phyloP scores from a whole-genome alignment of 1,140 invertebrate species.

The Drosophila serrata region DNA sequence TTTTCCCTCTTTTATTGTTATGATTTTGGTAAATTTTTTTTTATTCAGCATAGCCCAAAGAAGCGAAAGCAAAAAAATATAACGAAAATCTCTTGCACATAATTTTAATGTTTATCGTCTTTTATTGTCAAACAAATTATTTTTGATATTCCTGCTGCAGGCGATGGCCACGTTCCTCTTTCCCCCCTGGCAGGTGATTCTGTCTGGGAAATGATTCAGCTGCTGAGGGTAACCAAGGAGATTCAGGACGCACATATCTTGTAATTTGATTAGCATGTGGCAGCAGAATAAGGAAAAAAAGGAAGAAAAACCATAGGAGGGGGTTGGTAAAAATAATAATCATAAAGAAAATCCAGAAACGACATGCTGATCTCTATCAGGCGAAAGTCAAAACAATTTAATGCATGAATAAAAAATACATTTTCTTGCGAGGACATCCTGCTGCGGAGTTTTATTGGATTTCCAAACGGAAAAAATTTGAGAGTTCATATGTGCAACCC shows the following conservation, averaged over 20 bases:
- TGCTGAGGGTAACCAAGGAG: constrained; percentile 54
- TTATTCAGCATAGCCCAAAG: constrained; percentile 16
- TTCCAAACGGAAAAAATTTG: constrained; percentile 34
- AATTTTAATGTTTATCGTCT: constrained; percentile 85
- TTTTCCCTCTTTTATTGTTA: constrained; percentile 34
- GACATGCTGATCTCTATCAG: constrained; percentile 69
- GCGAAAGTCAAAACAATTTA: constrained; percentile 81
- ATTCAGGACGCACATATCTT: constrained; percentile 48
- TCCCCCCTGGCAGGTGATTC: constrained; percentile 35
- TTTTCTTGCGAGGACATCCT: constrained; percentile 56
- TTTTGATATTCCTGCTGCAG: constrained; percentile 83
- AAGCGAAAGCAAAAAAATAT: constrained; percentile 4
- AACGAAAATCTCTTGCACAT: constrained; percentile 72
- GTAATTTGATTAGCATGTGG: constrained; percentile 82
- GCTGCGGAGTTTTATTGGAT: constrained; percentile 74
- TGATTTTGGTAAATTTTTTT: constrained; percentile 30
- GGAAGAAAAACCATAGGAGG: not conserved
- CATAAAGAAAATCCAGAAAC: constrained; percentile 63
- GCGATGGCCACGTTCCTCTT: constrained; percentile 26
- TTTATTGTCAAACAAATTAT: constrained; percentile 85
- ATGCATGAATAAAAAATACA: constrained; percentile 80
- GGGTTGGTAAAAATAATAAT: constrained; percentile 61
- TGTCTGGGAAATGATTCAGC: constrained; percentile 74
- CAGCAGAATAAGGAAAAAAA: constrained; percentile 15
- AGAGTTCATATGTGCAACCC: constrained; percentile 49